Conservation (phyloP, 2,113 vertebrate species). For the Amphilophus citrinellus region DNA sequence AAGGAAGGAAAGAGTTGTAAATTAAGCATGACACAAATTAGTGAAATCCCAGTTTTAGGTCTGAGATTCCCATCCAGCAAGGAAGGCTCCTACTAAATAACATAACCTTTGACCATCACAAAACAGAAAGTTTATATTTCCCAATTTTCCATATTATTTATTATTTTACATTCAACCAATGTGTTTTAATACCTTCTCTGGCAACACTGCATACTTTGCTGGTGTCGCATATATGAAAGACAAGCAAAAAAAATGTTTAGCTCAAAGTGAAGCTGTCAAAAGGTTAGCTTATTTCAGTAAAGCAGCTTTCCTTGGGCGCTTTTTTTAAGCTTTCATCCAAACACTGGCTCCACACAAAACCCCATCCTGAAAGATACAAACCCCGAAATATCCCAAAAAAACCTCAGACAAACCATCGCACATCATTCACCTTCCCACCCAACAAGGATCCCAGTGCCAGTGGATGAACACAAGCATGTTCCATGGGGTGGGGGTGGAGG, state of each 20-base stretch:
- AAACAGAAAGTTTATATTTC: not conserved
- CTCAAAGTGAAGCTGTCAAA: slow-evolving; percentile 39
- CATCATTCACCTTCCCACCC: slow-evolving; percentile 53
- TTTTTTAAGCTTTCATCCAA: slow-evolving; percentile 30
- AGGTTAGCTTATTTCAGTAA: slow-evolving; percentile 64
- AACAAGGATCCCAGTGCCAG: slow-evolving; percentile 60
- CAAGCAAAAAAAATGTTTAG: not conserved
- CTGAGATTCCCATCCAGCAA: slow-evolving; percentile 55
- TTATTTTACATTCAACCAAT: not conserved
- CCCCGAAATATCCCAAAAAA: not conserved
- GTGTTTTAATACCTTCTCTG: not conserved
- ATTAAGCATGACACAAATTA: slow-evolving; percentile 38
- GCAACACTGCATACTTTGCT: not conserved
- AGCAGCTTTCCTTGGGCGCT: slow-evolving; percentile 60
- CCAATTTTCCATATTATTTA: not conserved
- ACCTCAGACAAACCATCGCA: slow-evolving; percentile 24
- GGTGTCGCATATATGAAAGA: not conserved
- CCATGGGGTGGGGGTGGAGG: slow-evolving; percentile 82
- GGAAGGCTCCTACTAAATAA: slow-evolving; percentile 60
- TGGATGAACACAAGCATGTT: slow-evolving; percentile 92
- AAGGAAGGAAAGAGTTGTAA: slow-evolving; percentile 6
- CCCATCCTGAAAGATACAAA: slow-evolving; percentile 49
- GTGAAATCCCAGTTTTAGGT: slow-evolving; percentile 34
- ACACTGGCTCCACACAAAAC: slow-evolving; percentile 1
- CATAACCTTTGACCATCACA: slow-evolving; percentile 54